Percentiles rank a stretch among this genome's conserved stretches.
These are phyloP conservation scores for Drosophila subpulchrella DNA, from an alignment of 1,140 invertebrate species.

Conservation along the genomic window DNA sequence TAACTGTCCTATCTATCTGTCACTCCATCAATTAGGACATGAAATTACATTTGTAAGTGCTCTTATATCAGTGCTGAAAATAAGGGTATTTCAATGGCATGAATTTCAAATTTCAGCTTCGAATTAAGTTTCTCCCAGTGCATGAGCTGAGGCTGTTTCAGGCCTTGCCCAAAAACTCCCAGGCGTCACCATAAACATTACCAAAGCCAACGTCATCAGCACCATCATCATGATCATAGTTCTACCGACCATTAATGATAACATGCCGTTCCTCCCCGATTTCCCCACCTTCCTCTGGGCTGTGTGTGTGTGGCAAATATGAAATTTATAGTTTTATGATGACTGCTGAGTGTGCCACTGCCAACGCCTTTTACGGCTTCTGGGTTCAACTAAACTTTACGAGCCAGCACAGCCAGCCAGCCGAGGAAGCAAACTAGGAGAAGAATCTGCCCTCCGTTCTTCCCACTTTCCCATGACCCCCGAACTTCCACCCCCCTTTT, in stretches of 20 bases:
- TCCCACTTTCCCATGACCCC: not conserved
- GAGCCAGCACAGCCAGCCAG: slow-evolving; percentile 49
- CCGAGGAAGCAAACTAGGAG: slow-evolving; percentile 21
- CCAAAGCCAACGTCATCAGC: slow-evolving; percentile 64
- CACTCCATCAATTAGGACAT: too few species aligned
- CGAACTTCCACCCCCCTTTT: not conserved
- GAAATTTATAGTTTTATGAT: slow-evolving; percentile 84
- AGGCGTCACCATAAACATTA: slow-evolving; percentile 79
- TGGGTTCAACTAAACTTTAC: slow-evolving; percentile 79
- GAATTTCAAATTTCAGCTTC: not conserved
- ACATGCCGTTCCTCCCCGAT: slow-evolving; percentile 48
- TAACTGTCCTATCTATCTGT: too few species aligned
- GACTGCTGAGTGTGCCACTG: slow-evolving; percentile 82
- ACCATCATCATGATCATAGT: slow-evolving; percentile 63
- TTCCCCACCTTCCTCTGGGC: not conserved
- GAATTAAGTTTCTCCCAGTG: slow-evolving; percentile 17
- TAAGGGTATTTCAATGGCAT: too few species aligned
- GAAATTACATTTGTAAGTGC: too few species aligned
- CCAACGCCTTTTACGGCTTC: slow-evolving; percentile 81
- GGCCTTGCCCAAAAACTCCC: slow-evolving; percentile 63
- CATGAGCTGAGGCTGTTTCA: slow-evolving; percentile 13
- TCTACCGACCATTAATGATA: slow-evolving; percentile 79
- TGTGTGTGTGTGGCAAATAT: slow-evolving; percentile 73
- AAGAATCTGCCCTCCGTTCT: slow-evolving; percentile 21
- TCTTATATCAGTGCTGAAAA: too few species aligned